These are phyloP conservation scores for Ochlodes sylvanus DNA, from an alignment of 2,888 invertebrate species.

Conservation along the genomic window DNA sequence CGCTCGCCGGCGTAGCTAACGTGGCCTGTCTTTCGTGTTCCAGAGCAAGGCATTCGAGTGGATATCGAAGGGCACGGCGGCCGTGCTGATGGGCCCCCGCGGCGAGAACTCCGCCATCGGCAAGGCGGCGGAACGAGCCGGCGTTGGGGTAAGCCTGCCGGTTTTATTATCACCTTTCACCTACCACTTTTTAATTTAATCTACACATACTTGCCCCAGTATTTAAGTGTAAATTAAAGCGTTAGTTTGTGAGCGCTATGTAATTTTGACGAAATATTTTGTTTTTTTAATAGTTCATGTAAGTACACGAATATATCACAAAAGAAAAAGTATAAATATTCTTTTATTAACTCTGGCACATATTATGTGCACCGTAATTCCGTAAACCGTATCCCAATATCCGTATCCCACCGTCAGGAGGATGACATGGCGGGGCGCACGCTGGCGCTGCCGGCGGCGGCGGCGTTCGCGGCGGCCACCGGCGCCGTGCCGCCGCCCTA, in stretches of 20 bases:
- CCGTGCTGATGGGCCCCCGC: slow-evolving; percentile 74
- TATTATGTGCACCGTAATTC: no score
- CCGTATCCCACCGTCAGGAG: slow-evolving; percentile 52
- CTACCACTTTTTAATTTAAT: no score
- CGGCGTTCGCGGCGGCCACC: slow-evolving; percentile 69
- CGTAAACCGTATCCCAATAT: no score
- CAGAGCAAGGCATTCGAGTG: slow-evolving; percentile 74
- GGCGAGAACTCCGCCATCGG: slow-evolving; percentile 74
- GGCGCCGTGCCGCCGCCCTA: slow-evolving; percentile 68
- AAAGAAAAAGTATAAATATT: no score
- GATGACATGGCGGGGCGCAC: slow-evolving; percentile 70
- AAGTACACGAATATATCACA: no score
- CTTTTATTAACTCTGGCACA: no score
- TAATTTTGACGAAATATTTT: no score
- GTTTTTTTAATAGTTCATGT: no score
- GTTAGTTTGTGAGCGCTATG: no score
- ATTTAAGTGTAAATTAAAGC: no score
- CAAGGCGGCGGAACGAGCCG: slow-evolving; percentile 64
- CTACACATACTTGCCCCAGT: no score
- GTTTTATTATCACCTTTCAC: neutral
- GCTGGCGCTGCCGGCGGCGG: slow-evolving; percentile 68
- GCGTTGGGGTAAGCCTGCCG: slow-evolving; percentile 58
- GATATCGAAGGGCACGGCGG: slow-evolving; percentile 72
- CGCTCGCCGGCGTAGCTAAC: no score
- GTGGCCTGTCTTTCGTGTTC: slow-evolving; percentile 17